Evolutionary conservation across 1,140 invertebrate genomes (phyloP).

Genomic region (Apis florea): DNA sequence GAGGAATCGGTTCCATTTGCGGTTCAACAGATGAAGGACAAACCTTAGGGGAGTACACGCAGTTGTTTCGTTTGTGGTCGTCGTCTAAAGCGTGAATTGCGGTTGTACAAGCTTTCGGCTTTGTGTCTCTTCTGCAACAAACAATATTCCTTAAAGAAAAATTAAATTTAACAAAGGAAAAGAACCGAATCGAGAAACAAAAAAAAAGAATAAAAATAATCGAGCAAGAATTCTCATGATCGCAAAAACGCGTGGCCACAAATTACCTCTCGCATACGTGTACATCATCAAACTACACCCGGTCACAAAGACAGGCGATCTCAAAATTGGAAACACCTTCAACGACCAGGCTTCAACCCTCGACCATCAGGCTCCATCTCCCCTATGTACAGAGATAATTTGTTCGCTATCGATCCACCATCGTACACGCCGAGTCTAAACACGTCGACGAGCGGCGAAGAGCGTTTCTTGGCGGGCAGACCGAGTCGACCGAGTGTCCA

Average conservation of each 20-base stretch:
- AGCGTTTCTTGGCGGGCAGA: slow-evolving; percentile 38
- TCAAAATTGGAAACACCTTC: slow-evolving; percentile 34
- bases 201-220: no score
- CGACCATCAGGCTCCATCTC: no score
- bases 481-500: slow-evolving; percentile 59
- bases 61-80: slow-evolving; percentile 36
- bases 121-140: no score
- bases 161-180: neutral
- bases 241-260: no score
- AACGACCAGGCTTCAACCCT: neutral
- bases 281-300: neutral
- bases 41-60: slow-evolving; percentile 9
- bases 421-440: neutral
- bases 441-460: slow-evolving; percentile 21
- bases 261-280: no score
- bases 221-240: no score
- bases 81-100: slow-evolving; percentile 2
- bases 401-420: slow-evolving; percentile 28
- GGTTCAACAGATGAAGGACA: slow-evolving; percentile 27
- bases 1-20: slow-evolving; percentile 44
- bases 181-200: neutral
- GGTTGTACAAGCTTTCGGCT: neutral
- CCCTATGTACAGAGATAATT: slow-evolving; percentile 26
- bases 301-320: neutral
- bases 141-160: neutral